These are phyloP conservation scores for Centruroides sculpturatus DNA, from an alignment of 1,140 invertebrate species.

Conservation along the genomic window DNA sequence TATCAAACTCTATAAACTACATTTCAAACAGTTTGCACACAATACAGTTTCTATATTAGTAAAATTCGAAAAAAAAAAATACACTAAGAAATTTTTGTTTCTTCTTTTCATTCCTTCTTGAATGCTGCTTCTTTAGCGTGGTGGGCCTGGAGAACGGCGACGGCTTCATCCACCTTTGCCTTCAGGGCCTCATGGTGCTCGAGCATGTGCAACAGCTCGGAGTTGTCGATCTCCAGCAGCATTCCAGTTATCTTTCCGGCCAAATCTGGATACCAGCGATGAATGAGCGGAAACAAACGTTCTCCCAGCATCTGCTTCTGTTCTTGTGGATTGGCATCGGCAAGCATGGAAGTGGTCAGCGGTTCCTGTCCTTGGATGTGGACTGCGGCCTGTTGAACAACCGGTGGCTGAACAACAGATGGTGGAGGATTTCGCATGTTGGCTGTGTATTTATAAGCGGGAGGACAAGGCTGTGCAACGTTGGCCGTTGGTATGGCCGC, in stretches of 20 bases:
- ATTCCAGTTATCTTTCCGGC: conserved; percentile 99
- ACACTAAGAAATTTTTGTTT: not conserved
- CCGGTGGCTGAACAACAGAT: conserved; percentile 45
- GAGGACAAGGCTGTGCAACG: conserved; percentile 45
- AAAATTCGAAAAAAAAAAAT: no score
- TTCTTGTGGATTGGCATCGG: conserved; percentile 80
- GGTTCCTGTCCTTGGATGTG: conserved; percentile 83
- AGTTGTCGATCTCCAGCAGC: conserved; percentile 98
- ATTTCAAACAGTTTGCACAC: no score
- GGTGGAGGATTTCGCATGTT: conserved; percentile 35
- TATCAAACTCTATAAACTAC: no score
- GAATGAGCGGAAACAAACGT: conserved; percentile 91
- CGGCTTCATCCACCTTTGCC: conserved; percentile 78
- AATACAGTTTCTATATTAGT: no score
- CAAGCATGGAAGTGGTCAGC: conserved; percentile 88
- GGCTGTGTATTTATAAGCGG: conserved; percentile 67
- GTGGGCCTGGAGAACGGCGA: conserved; percentile 91
- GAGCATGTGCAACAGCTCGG: conserved; percentile 94
- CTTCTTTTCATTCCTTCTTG: conserved; percentile 9
- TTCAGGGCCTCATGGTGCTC: conserved; percentile 91
- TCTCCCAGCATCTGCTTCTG: conserved; percentile 99
- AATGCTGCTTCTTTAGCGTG: conserved; percentile 63
- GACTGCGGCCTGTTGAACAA: conserved; percentile 31
- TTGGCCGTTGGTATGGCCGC: conserved; percentile 16
- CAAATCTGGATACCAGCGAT: conserved; percentile 80